phyloP scores from a whole-genome alignment of 2,113 vertebrate species.

The Sinocyclocheilus grahami region DNA sequence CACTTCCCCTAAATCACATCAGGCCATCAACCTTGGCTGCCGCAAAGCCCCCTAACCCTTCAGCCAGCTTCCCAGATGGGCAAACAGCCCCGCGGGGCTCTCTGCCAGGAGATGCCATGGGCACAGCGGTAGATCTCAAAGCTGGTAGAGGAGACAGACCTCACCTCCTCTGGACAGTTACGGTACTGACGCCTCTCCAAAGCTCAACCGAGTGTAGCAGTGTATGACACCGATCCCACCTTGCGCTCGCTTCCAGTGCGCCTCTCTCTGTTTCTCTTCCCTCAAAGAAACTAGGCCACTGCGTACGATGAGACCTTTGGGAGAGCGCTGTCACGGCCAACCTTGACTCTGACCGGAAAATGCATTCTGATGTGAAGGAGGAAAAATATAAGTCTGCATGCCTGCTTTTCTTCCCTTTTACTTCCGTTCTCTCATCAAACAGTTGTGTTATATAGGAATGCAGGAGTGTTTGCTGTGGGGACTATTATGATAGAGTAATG shows the following conservation, averaged over 20 bases:
- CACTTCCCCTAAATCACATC: constrained; percentile 16
- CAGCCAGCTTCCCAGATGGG: constrained; percentile 32
- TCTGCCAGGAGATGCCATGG: constrained; percentile 1
- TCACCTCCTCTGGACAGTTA: constrained; percentile 29
- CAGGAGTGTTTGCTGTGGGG: constrained; percentile 45
- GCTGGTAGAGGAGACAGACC: neutral
- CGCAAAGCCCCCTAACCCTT: neutral
- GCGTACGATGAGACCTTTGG: neutral
- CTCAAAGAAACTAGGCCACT: constrained; percentile 29
- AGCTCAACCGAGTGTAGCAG: constrained; percentile 21
- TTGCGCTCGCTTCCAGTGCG: neutral
- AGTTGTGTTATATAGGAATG: constrained; percentile 52
- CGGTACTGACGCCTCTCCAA: constrained; percentile 38
- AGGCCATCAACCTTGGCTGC: constrained; percentile 18
- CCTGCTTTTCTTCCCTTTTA: constrained; percentile 22
- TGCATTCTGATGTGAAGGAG: constrained; percentile 29
- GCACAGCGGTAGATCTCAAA: constrained; percentile 1
- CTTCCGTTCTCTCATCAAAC: constrained; percentile 54
- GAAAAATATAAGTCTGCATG: neutral
- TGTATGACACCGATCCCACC: constrained; percentile 19
- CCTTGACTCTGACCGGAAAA: constrained; percentile 30
- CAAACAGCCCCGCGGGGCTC: constrained; percentile 3
- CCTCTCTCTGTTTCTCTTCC: neutral
- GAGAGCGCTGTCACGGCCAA: constrained; percentile 38
- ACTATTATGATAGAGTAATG: constrained; percentile 50